phyloP scores from a whole-genome alignment of 2,113 vertebrate genomes.

The Polypterus bichir region DNA sequence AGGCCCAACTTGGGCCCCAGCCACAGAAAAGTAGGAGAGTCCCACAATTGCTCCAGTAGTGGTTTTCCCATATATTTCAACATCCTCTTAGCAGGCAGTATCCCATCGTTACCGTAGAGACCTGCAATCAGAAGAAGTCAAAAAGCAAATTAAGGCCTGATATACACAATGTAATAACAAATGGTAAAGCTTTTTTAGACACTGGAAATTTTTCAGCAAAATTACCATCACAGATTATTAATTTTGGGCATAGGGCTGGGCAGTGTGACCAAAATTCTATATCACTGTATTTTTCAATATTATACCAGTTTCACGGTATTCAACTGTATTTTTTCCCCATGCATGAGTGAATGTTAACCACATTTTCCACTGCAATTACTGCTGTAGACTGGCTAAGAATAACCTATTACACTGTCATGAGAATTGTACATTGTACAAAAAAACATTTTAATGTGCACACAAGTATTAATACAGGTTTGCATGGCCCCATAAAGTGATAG shows the following conservation, averaged over 20 bases:
- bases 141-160: accelerated
- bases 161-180: background rate
- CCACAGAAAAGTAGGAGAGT: conserved; percentile 75
- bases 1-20: conserved; percentile 60
- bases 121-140: conserved; percentile 39
- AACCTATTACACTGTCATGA: too few relatives aligned
- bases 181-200: background rate
- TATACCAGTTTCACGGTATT: background rate
- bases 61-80: conserved; percentile 60
- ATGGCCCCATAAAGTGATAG: too few relatives aligned
- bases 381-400: too few relatives aligned
- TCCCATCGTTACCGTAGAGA: conserved; percentile 74
- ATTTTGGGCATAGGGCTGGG: background rate
- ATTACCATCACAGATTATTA: background rate
- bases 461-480: too few relatives aligned
- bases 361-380: too few relatives aligned
- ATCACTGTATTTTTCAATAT: background rate
- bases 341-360: too few relatives aligned
- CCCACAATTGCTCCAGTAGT: conserved; percentile 58
- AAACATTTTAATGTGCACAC: too few relatives aligned
- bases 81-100: conserved; percentile 63
- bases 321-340: too few relatives aligned
- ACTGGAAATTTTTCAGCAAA: background rate
- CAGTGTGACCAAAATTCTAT: background rate
- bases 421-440: too few relatives aligned